Evolutionary conservation across 1,140 invertebrate species (phyloP), one percentile per base, ranked within the genome.

Genomic region (Drosophila parvula): DNA sequence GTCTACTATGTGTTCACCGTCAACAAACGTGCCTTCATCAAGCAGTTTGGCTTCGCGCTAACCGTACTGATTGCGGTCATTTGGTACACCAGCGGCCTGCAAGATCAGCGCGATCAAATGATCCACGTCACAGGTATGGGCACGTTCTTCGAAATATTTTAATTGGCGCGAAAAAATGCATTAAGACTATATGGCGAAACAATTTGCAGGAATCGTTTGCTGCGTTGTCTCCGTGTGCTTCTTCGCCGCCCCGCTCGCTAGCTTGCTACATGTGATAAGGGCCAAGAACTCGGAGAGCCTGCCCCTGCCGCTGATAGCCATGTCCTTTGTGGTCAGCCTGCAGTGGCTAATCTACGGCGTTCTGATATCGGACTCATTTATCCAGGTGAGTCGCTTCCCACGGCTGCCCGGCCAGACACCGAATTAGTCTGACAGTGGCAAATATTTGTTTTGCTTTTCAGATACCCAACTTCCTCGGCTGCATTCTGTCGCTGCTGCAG

Each of bases 321-420:
- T 95, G 74, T 95, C 95, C 34, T 95, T 96, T 81, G 92, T 96
- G 50, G 96, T 96, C 3, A 95, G 95, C 34, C 92, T 93, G 32
- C 94, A 96, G 73, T 97, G 96, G 96, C 94, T 95, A 75, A 86
- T 95, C 1, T 97, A 97, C 92, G 96, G 96, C 45, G 90, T 94
- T 64, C 91, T 97, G 60, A 93, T 96, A 75, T 91, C 94, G 44
- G 96, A 97, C 92, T 81, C 91, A 43, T 97, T 95, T 92, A 94
- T 97, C 83, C 94, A 95, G 93, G 94, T 96, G 94, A 61, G 27
- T 10, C 3, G 14, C 12, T 81, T 83, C 67, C 44, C 70, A 60
- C 44, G 30, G 9, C 12, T 56, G 36, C 48, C 28, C 16, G 27
- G 61, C 50, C 30, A 22, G 22, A 2, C 3, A 43, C 32, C 11